Conservation (phyloP, 2,113 vertebrate species). For the Colaptes auratus region DNA sequence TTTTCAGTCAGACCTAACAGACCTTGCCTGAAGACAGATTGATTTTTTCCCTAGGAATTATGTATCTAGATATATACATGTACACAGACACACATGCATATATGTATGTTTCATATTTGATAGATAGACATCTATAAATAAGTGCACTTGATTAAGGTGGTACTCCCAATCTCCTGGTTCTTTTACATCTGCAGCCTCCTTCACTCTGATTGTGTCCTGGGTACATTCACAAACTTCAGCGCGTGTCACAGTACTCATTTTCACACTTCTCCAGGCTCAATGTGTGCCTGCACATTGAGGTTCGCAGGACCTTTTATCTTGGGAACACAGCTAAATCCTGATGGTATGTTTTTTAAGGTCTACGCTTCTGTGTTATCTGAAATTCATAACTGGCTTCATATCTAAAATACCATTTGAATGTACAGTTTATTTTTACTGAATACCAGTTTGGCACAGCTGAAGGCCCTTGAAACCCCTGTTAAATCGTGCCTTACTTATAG, state of each 20-base stretch:
- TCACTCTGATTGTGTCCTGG: not conserved
- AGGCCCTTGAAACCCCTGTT: not conserved
- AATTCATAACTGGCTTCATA: not conserved
- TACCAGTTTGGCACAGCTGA: not conserved
- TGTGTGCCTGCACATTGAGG: not conserved
- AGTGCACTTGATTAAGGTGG: not conserved
- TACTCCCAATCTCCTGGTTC: not conserved
- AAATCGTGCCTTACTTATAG: not conserved
- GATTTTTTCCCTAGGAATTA: not conserved
- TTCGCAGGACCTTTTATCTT: not conserved
- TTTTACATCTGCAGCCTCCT: not conserved
- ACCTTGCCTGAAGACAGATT: not conserved
- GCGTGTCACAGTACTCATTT: not conserved
- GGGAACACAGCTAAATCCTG: not conserved
- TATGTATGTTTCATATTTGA: not conserved
- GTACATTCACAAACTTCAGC: not conserved
- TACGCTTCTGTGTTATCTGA: not conserved
- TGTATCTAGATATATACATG: not conserved
- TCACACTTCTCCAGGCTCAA: fast-evolving
- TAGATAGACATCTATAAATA: not conserved
- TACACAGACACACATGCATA: not conserved
- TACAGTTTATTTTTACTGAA: not conserved
- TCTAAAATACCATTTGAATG: not conserved
- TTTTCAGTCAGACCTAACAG: not conserved
- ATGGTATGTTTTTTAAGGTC: not conserved